phyloP scores from a whole-genome alignment of 2,797 vertebrate species.

The Peromyscus aztecus region DNA sequence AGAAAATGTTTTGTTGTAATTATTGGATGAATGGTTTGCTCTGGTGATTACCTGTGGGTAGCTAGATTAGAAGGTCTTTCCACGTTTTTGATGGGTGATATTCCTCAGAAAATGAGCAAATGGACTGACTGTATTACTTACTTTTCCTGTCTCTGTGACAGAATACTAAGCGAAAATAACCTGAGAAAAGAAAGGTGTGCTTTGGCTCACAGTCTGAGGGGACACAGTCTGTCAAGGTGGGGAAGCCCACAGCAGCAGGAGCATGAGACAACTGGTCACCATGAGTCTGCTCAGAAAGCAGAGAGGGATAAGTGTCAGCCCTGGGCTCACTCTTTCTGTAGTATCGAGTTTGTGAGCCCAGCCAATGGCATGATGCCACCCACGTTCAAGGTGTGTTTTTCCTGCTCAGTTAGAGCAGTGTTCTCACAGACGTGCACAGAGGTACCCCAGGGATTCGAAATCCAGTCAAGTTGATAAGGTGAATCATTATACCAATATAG shows the following conservation, averaged over 20 bases:
- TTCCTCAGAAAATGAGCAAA: constrained; percentile 33
- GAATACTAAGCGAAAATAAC: neutral
- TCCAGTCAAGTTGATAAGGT: neutral
- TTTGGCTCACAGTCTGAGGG: neutral
- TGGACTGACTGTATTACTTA: neutral
- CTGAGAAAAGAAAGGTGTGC: neutral
- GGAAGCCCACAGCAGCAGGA: neutral
- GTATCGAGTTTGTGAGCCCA: neutral
- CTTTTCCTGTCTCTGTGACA: neutral
- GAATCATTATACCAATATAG: neutral
- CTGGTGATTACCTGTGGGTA: neutral
- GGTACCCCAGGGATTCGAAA: neutral
- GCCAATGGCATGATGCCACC: neutral
- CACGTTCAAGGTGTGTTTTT: neutral
- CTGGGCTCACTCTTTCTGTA: neutral
- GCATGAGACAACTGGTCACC: neutral
- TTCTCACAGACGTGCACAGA: neutral
- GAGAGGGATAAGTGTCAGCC: neutral
- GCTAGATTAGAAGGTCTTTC: neutral
- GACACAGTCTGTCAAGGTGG: neutral
- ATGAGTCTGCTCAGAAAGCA: neutral
- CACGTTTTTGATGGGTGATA: neutral
- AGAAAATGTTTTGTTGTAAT: neutral
- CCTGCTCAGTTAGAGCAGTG: neutral
- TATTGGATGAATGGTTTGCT: neutral